Evolutionary conservation across 2,888 invertebrate genomes (phyloP).

Genomic region (Amphipyra tragopoginis): DNA sequence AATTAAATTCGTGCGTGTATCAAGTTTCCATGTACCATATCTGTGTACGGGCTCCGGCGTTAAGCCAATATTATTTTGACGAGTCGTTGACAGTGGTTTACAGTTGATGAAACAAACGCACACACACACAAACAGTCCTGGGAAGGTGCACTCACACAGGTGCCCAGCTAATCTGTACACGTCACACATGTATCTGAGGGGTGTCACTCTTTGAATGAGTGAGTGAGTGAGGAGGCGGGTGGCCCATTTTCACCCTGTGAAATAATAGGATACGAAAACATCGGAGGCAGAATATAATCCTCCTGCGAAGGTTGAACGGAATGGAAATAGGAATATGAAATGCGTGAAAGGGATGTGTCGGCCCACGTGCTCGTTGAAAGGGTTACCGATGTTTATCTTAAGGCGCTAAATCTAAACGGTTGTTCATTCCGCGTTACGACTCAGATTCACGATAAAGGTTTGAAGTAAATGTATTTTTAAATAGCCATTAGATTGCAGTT

Average conservation of each 20-base stretch:
- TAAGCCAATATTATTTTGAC: slow-evolving; percentile 89
- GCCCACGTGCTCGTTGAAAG: slow-evolving; percentile 81
- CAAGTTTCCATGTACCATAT: slow-evolving; percentile 79
- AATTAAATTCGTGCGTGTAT: slow-evolving; percentile 83
- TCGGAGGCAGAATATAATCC: slow-evolving; percentile 89
- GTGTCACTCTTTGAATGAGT: slow-evolving; percentile 79
- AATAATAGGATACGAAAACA: slow-evolving; percentile 90
- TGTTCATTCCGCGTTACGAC: slow-evolving; percentile 72
- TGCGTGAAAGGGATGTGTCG: slow-evolving; percentile 84
- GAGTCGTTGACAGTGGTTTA: slow-evolving; percentile 89
- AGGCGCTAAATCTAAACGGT: slow-evolving; percentile 81
- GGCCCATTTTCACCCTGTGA: slow-evolving; percentile 89
- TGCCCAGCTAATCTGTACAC: slow-evolving; percentile 61
- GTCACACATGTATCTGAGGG: slow-evolving; percentile 68
- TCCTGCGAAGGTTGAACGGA: slow-evolving; percentile 87
- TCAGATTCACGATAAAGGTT: slow-evolving; percentile 56
- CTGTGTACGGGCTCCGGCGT: slow-evolving; percentile 77
- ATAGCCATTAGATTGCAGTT: slow-evolving; percentile 48
- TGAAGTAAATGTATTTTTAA: slow-evolving; percentile 56
- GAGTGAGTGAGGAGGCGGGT: slow-evolving; percentile 83
- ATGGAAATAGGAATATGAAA: slow-evolving; percentile 89
- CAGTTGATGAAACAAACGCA: slow-evolving; percentile 86
- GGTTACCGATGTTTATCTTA: slow-evolving; percentile 86
- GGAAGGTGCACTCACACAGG: slow-evolving; percentile 70
- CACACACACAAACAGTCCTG: slow-evolving; percentile 66